These are phyloP conservation scores for Astropecten irregularis DNA, from an alignment of 53 echinoderm and acorn worm species.

Conservation along the genomic window DNA sequence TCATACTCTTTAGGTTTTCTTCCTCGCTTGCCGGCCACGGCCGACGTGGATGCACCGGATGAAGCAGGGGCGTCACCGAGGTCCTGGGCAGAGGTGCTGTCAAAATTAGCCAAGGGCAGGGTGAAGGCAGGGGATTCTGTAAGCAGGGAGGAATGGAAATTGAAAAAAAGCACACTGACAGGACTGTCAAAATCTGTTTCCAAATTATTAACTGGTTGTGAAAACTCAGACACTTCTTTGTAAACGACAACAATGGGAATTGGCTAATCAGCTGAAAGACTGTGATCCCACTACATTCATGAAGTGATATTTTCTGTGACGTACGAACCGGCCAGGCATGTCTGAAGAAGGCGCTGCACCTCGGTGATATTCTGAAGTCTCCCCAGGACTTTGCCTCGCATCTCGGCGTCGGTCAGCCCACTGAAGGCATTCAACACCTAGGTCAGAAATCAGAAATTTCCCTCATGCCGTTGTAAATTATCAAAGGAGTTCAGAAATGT, in stretches of 20 bases:
- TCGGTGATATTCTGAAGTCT: slow-evolving; percentile 81
- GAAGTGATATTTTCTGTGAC: too few relatives aligned
- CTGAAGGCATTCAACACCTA: slow-evolving; percentile 94
- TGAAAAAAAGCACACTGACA: too few relatives aligned
- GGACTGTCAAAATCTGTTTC: too few relatives aligned
- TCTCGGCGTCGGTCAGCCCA: slow-evolving; percentile 76
- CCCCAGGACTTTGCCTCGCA: slow-evolving; percentile 79
- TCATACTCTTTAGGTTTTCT: slow-evolving; percentile 70
- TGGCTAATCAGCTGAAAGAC: too few relatives aligned
- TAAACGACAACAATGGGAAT: too few relatives aligned
- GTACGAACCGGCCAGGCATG: slow-evolving; percentile 76
- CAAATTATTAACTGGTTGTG: too few relatives aligned
- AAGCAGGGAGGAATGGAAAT: too few relatives aligned
- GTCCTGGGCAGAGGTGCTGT: slow-evolving; percentile 1
- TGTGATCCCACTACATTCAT: too few relatives aligned
- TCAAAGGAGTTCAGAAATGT: too few relatives aligned
- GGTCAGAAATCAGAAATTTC: not conserved
- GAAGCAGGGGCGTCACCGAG: slow-evolving; percentile 7
- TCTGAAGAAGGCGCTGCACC: slow-evolving; percentile 71
- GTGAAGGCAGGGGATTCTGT: slow-evolving; percentile 79
- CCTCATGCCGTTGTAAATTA: too few relatives aligned
- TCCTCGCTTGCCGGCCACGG: slow-evolving; percentile 64
- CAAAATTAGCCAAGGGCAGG: slow-evolving; percentile 88
- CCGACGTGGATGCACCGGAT: slow-evolving; percentile 7
- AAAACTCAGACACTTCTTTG: too few relatives aligned